These are phyloP conservation scores for Escarpia spicata DNA, from an alignment of 2,888 invertebrate genomes.

Conservation along the genomic window DNA sequence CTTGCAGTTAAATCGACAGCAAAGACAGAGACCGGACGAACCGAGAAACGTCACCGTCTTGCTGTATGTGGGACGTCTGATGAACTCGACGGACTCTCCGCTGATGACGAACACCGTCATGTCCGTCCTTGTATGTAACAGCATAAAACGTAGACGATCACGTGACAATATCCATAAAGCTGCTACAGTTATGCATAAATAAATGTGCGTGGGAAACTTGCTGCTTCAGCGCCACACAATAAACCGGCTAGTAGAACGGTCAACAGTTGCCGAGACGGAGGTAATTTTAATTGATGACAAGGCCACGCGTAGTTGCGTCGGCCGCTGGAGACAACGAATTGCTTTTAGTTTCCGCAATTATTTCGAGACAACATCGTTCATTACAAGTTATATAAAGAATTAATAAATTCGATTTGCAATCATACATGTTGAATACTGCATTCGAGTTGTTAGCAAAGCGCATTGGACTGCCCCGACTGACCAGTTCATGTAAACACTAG, in stretches of 20 bases:
- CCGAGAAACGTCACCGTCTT: neutral
- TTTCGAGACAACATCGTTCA: neutral
- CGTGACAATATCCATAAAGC: neutral
- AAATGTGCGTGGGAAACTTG: neutral
- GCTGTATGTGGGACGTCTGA: neutral
- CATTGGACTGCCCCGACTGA: neutral
- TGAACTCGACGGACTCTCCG: neutral
- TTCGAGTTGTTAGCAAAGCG: neutral
- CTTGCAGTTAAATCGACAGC: neutral
- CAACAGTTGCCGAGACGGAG: neutral
- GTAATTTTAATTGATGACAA: neutral
- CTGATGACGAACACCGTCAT: neutral
- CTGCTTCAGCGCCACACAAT: neutral
- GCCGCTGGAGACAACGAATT: neutral
- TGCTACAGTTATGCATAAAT: neutral
- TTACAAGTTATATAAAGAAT: neutral
- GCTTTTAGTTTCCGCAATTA: conserved; percentile 1
- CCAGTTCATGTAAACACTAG: neutral
- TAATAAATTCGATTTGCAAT: neutral
- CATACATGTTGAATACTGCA: neutral
- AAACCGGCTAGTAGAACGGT: neutral
- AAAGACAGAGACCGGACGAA: neutral
- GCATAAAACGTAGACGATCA: neutral
- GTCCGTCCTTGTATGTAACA: neutral
- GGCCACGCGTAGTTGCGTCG: neutral